These are phyloP conservation scores for Virgularia gustaviana DNA, from an alignment of 92 coral and sea anemone genomes.

Conservation along the genomic window DNA sequence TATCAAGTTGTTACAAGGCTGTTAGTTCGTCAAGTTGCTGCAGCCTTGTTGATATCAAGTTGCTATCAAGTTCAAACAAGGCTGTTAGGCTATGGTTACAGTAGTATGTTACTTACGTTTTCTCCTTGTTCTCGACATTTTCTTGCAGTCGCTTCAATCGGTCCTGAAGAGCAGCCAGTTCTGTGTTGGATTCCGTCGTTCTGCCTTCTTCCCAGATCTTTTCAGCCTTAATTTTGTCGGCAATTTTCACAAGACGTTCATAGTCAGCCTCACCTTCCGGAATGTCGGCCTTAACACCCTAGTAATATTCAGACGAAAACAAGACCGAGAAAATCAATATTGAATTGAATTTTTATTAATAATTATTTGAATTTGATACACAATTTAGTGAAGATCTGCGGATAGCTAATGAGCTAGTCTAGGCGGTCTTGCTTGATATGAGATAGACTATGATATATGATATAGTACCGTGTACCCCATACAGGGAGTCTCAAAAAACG, in stretches of 20 bases:
- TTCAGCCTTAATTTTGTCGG: neutral
- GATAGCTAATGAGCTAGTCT: too few species aligned
- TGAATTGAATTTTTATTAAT: neutral
- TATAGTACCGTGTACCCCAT: neutral
- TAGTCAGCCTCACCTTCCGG: neutral
- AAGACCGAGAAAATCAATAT: neutral
- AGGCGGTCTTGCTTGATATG: too few species aligned
- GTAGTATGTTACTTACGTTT: neutral
- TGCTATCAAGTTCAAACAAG: too few species aligned
- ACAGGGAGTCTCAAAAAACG: neutral
- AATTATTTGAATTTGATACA: too few species aligned
- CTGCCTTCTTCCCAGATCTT: constrained; percentile 4
- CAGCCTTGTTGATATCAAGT: too few species aligned
- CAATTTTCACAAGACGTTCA: neutral
- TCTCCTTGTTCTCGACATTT: constrained; percentile 16
- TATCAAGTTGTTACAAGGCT: too few species aligned
- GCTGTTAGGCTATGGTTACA: too few species aligned
- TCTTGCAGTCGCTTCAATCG: neutral
- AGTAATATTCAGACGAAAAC: too few species aligned
- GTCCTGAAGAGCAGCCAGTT: constrained; percentile 1
- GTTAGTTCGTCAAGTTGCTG: too few species aligned
- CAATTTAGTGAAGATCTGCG: too few species aligned
- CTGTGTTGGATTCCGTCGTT: neutral
- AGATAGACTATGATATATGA: too few species aligned
- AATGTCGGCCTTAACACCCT: constrained; percentile 3